Evolutionary conservation across 2,888 invertebrate genomes (phyloP).

Genomic region (Nomada fucata): DNA sequence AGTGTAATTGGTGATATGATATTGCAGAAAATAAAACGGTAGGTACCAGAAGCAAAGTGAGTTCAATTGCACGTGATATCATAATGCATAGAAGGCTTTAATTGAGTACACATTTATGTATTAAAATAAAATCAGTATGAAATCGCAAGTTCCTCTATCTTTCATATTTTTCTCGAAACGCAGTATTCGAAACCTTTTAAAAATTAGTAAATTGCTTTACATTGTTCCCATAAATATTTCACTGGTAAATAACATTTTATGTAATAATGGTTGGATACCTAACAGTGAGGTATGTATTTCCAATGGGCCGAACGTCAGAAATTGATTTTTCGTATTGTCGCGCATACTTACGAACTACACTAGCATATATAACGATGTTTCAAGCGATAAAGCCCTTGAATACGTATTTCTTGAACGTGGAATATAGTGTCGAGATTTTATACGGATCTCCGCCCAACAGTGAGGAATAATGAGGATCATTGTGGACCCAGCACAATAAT

Average conservation of each 20-base stretch:
- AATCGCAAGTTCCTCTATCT: too few species aligned
- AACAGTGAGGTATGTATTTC: too few species aligned
- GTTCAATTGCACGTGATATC: neutral
- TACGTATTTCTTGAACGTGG: neutral
- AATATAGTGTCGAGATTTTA: constrained; percentile 26
- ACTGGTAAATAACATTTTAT: too few species aligned
- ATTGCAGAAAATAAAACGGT: neutral
- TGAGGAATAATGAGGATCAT: constrained; percentile 43
- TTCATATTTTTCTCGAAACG: too few species aligned
- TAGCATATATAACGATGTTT: neutral
- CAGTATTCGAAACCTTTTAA: too few species aligned
- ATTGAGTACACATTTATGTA: neutral
- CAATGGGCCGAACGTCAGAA: too few species aligned
- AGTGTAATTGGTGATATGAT: neutral
- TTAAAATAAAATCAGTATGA: too few species aligned
- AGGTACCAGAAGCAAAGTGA: neutral
- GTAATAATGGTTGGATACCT: too few species aligned
- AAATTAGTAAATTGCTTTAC: too few species aligned
- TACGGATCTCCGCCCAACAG: constrained; percentile 18
- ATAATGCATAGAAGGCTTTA: neutral
- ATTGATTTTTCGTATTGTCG: too few species aligned
- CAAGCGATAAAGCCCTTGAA: neutral
- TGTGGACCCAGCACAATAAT: constrained; percentile 29
- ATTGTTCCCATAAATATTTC: too few species aligned
- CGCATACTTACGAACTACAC: neutral